Evolutionary conservation across 2,888 invertebrate genomes (phyloP), one percentile per base, ranked within the genome.

Genomic region (Drosophila borealis): DNA sequence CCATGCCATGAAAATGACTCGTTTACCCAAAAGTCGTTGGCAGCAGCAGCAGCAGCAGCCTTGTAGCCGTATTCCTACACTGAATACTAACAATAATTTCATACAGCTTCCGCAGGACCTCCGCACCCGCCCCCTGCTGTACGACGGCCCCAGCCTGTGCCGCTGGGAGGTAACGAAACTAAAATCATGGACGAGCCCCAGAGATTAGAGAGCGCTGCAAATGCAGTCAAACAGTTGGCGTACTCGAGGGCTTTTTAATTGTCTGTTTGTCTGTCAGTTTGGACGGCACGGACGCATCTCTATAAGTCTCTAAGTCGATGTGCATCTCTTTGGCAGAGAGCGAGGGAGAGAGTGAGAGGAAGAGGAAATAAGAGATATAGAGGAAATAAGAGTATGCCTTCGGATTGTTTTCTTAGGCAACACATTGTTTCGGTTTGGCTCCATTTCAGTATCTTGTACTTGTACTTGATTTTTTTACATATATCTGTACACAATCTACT

Each of bases 241-340:
- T 68, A 81, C 83, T 83, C 80, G 65, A 51, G 87, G 87, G 83
- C 73, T 78, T 88, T 83, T 84, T 84, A 84, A 84, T 84, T 84
- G 88, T 88, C 87, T 83, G 78, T 73, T 63, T 67, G 74, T 69
- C 61, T 68, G 78, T 62, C 60, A 46, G 77, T 46, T 25, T 41
- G 41, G 54, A 34, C 42, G 10, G 51, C 37, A 44, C 56, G 19
- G 17, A 45, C 21, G 21, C 34, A 36, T 41, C 46, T 21, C 42
- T 10, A 37, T 51, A 44, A 49, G 48, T 41, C 53, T 42, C 48
- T 46, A 55, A 29, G 33, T 41, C 45, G 49, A n/a, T 60, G 45
- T 39, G 10, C 14, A 37, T 21, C 14, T 29, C 29, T 8, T 29
- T 29, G 29, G 37, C 17, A 17, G 14, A 44, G n/a, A 42, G 14